Base-by-base conservation (phyloP, 2,888 invertebrate genomes). In the Tenthredo livida region DNA sequence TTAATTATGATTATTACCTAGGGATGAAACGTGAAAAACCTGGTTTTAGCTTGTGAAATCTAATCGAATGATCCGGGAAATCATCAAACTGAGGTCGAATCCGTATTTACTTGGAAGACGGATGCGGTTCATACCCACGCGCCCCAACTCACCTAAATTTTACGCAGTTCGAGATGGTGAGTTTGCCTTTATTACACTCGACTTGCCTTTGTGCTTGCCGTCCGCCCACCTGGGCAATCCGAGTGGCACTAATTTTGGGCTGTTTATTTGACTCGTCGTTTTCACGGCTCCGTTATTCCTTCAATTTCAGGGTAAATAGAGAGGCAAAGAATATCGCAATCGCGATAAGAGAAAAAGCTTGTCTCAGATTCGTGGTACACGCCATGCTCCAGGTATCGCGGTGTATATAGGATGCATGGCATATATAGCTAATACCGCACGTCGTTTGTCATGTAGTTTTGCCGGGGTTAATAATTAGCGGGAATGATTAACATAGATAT, bases 201-300 rank as follows among this genome's bases (percentile, higher is more conserved):
- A 83, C 65, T 83, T 43, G 29, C 83, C 67, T 70, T 70, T 83
- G 65, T 33, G 33, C 67, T 43, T 7, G 65, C 17, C 29, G 67
- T 40, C 67, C 83, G 83, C 67, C 67, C 83, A 83, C 83, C 83
- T 83, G 83, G 83, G 67, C 67, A 67, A 83, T 83, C 83, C 47
- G 83, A 83, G 47, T 83, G 83, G 65, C 67, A 83, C 83, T 83
- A 83, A 83, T 83, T 67, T 83, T 25, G 61, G 67, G 67, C 67
- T 83, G 83, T 83, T 83, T 83, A 83, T 83, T 70, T 83, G 83
- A 83, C 83, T 83, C 83, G 83, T 29, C 83, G 83, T 67, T 83
- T 83, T 83, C 83, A 83, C 83, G 83, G 83, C 67, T 83, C 47
- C 67, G 83, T 83, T 67, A 47, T 67, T 67, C 83, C 83, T 83